Conservation (phyloP, 1,140 invertebrate species). For the Lysiphlebus fabarum region DNA sequence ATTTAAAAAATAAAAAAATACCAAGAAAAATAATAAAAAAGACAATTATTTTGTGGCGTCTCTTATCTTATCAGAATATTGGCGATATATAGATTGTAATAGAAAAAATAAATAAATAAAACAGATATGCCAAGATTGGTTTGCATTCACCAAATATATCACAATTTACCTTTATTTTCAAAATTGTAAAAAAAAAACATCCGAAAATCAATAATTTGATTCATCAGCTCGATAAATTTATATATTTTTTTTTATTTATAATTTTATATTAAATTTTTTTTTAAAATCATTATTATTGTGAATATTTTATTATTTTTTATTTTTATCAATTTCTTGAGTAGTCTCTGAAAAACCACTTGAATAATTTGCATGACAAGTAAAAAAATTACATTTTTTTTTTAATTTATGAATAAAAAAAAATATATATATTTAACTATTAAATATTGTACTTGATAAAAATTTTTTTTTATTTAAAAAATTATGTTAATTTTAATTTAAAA, state of each 20-base stretch:
- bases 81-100: background rate
- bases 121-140: conserved; percentile 2
- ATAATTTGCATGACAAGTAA: background rate
- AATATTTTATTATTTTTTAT: no score
- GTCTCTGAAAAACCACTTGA: no score
- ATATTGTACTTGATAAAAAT: no score
- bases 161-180: background rate
- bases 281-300: background rate
- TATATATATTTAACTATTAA: no score
- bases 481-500: no score
- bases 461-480: no score
- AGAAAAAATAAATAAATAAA: no score
- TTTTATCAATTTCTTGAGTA: no score
- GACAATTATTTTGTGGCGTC: background rate
- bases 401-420: no score
- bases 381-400: background rate
- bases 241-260: background rate
- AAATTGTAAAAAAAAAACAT: background rate
- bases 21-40: background rate
- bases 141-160: background rate
- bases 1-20: background rate
- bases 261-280: background rate
- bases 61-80: conserved; percentile 13
- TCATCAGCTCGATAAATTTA: conserved; percentile 3
- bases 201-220: conserved; percentile 8